Conservation (phyloP, 2,797 vertebrate genomes). For the Ptychadena robeensis region DNA sequence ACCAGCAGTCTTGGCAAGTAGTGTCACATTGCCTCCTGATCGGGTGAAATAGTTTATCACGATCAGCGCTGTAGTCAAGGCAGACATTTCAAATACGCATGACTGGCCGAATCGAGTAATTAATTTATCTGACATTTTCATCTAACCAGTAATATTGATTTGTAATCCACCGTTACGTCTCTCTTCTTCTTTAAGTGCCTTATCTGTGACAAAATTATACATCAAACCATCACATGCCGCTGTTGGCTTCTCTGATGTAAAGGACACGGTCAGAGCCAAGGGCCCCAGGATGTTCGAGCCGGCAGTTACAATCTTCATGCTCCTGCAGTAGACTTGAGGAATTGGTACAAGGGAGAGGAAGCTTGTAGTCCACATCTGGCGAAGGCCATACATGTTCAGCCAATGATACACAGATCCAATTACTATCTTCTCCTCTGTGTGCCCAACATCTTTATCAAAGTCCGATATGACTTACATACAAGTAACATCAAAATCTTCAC, state of each 20-base stretch:
- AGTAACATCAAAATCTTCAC: too few relatives aligned
- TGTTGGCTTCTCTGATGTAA: background rate
- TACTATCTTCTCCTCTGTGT: too few relatives aligned
- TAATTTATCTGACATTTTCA: constrained; percentile 21
- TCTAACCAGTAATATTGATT: constrained; percentile 21
- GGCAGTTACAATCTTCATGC: too few relatives aligned
- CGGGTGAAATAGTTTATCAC: background rate
- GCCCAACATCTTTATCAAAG: too few relatives aligned
- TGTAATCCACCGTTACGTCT: background rate
- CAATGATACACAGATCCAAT: too few relatives aligned
- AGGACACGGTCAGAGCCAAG: background rate
- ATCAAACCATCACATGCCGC: background rate
- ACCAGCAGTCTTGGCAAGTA: background rate
- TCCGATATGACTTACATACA: too few relatives aligned
- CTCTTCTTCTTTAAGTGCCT: background rate
- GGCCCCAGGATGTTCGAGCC: too few relatives aligned
- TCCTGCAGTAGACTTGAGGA: too few relatives aligned
- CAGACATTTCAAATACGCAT: background rate
- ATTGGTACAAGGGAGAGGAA: too few relatives aligned
- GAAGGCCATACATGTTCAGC: too few relatives aligned
- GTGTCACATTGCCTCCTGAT: background rate
- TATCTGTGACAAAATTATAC: background rate
- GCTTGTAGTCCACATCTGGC: too few relatives aligned
- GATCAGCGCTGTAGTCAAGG: background rate
- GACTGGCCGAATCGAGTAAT: background rate